These are phyloP conservation scores for Probaryconus sp. DNA, from an alignment of 1,140 invertebrate species.

Conservation along the genomic window DNA sequence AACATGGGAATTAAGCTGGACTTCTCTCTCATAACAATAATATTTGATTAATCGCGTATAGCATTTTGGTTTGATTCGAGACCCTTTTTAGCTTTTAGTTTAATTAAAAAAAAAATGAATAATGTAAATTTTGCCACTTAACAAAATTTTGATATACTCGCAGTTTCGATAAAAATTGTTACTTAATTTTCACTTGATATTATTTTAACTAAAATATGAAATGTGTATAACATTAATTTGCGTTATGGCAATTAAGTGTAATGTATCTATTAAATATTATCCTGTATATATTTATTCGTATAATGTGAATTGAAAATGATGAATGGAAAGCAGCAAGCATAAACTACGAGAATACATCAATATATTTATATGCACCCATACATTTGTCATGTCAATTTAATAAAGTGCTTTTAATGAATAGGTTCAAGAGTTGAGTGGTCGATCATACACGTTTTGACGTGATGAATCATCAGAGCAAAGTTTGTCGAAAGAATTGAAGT, in stretches of 20 bases:
- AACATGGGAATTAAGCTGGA: not conserved
- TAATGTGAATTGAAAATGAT: not conserved
- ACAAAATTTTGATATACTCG: conserved; percentile 28
- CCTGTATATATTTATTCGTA: no score
- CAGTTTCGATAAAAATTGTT: no score
- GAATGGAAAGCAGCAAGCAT: conserved; percentile 1
- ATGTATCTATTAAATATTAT: no score
- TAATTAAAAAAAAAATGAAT: conserved; percentile 46
- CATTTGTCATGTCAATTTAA: conserved; percentile 70
- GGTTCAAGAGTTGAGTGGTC: conserved; percentile 39
- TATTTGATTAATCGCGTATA: conserved; percentile 8
- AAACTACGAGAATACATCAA: conserved; percentile 5
- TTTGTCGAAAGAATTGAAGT: conserved; percentile 57
- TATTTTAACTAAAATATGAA: no score
- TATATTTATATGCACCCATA: conserved; percentile 36
- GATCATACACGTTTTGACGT: conserved; percentile 51
- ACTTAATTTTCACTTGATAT: no score
- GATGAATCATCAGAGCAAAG: conserved; percentile 66
- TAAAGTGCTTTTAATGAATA: conserved; percentile 76
- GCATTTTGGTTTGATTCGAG: not conserved
- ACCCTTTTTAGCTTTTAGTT: conserved; percentile 27
- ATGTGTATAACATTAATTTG: no score
- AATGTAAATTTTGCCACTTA: no score
- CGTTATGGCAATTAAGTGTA: no score
- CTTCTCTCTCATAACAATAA: conserved; percentile 18